Percentiles rank a stretch among this genome's conserved stretches.
phyloP scores from a whole-genome alignment of 2,797 vertebrate species.

The Coluber constrictor region DNA sequence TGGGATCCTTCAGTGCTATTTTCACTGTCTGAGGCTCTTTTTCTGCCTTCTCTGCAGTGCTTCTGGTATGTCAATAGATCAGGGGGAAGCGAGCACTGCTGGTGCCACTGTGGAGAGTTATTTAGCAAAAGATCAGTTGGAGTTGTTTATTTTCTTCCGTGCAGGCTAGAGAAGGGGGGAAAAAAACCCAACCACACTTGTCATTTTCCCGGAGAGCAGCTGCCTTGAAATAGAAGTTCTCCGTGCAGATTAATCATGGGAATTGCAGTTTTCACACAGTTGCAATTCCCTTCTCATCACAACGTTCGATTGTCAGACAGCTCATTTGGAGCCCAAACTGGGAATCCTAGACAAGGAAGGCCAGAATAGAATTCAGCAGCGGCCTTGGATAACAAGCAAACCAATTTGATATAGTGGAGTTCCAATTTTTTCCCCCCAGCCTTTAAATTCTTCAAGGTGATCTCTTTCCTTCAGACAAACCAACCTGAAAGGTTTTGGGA shows the following conservation, averaged over 20 bases:
- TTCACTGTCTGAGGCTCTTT: neutral
- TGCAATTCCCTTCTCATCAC: neutral
- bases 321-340: neutral
- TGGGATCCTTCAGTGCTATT: neutral
- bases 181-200: no score
- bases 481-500: neutral
- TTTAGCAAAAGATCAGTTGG: neutral
- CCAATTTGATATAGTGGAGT: neutral
- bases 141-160: neutral
- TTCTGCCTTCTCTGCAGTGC: neutral
- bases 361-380: neutral
- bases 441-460: neutral
- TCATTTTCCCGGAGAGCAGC: neutral
- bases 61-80: neutral
- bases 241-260: neutral
- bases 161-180: neutral
- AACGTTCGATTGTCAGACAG: neutral
- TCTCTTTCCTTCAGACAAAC: neutral
- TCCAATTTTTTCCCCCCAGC: neutral
- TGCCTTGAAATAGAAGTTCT: neutral
- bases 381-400: neutral
- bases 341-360: neutral
- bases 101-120: neutral
- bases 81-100: neutral
- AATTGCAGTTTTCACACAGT: neutral